Evolutionary conservation across 1,140 invertebrate genomes (phyloP).

Genomic region (Pachypeltis micranthus): DNA sequence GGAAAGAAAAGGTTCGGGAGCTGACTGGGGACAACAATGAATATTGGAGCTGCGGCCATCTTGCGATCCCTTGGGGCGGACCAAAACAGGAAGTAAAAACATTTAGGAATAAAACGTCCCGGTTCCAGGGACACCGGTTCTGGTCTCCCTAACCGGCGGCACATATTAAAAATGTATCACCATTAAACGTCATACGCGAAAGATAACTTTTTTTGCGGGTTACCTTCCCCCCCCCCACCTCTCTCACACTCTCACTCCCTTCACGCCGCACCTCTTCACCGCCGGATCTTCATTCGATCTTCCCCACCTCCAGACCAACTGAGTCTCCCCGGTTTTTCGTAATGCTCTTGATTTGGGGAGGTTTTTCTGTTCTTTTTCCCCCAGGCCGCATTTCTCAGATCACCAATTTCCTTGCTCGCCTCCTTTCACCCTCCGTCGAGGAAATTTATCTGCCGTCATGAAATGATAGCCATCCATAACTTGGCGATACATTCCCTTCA

Average conservation of each 20-base stretch:
- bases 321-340: not conserved
- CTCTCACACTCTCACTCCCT: too few species aligned
- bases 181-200: slow-evolving; percentile 20
- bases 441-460: slow-evolving; percentile 6
- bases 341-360: slow-evolving; percentile 12
- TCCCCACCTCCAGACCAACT: too few species aligned
- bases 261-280: too few species aligned
- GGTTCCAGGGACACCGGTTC: not conserved
- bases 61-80: not conserved
- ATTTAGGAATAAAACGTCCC: slow-evolving; percentile 2
- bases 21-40: not conserved
- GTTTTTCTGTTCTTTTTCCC: slow-evolving; percentile 9
- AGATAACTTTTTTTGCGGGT: slow-evolving; percentile 16
- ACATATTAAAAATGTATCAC: slow-evolving; percentile 22
- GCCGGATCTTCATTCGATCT: too few species aligned
- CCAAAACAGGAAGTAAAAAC: slow-evolving; percentile 12
- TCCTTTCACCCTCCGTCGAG: not conserved
- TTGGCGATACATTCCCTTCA: slow-evolving; percentile 7
- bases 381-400: slow-evolving; percentile 13
- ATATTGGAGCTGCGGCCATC: not conserved
- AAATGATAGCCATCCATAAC: slow-evolving; percentile 7
- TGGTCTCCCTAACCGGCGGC: not conserved
- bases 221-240: not conserved
- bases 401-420: slow-evolving; percentile 10
- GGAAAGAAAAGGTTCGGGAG: not conserved